Base-by-base conservation (phyloP, 2,797 vertebrate species). In the Geotrypetes seraphini region DNA sequence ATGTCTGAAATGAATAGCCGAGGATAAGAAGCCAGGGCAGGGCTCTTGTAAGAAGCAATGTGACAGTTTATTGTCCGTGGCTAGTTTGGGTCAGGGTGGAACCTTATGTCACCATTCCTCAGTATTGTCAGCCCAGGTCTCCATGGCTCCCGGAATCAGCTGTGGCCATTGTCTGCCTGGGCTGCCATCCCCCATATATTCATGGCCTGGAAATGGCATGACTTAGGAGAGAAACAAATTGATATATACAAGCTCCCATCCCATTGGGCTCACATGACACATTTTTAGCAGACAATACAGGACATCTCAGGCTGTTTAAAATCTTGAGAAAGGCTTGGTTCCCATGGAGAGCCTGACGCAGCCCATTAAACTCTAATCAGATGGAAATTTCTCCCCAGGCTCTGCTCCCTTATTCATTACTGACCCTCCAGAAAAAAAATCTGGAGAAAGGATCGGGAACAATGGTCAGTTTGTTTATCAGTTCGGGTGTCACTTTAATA, bases 51-150 rank as follows among this genome's bases (percentile, higher is more conserved):
- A 13, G 35, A n/a, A 63, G 67, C 70, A 63, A 73, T 62, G 75
- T 71, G 75, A 77, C 63, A 22, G 31, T 50, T 84, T 76, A 69
- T 81, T 79, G 86, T 81, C 74, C 81, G 70, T 76, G 80, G 75
- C 57, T 61, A 47, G 63, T 71, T 62, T 54, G 56, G 84, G 69
- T 87, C 87, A 90, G 81, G 79, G 71, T 78, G 43, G 45, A 84
- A 88, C 89, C 90, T 90, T 89, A 95, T 91, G 88, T 90, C 90
- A 87, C 88, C 87, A 85, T 91, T 91, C 88, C 85, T 52, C 41
- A 26, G 59, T 63, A 73, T 87, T 69, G 85, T 85, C 71, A 45
- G 53, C 67, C 58, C 21, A 67, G 80, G 75, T 91, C 84, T 85
- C 89, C 85, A 81, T 84, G 85, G 88, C 85, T 71, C 87, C 88